Evolutionary conservation across 2,113 vertebrate genomes (phyloP), one percentile per base, ranked within the genome.

Genomic region (Nannospalax galili): DNA sequence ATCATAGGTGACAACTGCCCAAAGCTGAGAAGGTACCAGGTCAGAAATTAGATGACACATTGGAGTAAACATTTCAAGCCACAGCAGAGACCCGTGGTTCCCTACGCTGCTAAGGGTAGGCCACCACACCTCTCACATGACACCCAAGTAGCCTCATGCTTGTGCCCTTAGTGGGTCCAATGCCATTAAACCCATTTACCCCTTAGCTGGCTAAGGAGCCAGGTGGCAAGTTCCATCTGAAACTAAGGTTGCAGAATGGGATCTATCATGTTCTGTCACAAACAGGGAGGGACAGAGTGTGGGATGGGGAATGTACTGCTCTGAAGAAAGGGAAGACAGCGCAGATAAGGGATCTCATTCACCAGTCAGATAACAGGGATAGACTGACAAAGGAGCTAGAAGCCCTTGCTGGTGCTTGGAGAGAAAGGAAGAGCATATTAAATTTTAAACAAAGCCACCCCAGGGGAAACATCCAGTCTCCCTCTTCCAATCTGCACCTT

Each of bases 401-500:
- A 90, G 89, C 65, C 11, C 0, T 56, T 4, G 22, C 77, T 67
- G 35, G 58, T 3, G 1, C 52, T 5, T 28, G 12, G 65, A 92
- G 88, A 93, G 87, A 94, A 74, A 96, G 94, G 79, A 72, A 90
- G 88, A 81, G 48, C 67, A 48, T 37, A 75, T 80, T 74, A 60
- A 48, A 84, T 85, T 79, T 7, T 89, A 81, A 96, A 93, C 88
- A 95, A 97, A 95, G 93, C 30, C 77, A 93, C 84, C 78, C 91
- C 87, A 4, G 24, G 92, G 93, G 90, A 95, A 84, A 56, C 80
- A 22, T 35, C 28, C 87, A 0, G 0, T 60, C 80, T 5, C 52
- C 11, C 7, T 32, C 88, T 88, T 87, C 87, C 90, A 65, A n/a
- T 88, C 62, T 7, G 3, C 0, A 0, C 62, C 35, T 77, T 81